phyloP scores from a whole-genome alignment of 2,797 vertebrate genomes.

The Hapalemur alaotrensis region DNA sequence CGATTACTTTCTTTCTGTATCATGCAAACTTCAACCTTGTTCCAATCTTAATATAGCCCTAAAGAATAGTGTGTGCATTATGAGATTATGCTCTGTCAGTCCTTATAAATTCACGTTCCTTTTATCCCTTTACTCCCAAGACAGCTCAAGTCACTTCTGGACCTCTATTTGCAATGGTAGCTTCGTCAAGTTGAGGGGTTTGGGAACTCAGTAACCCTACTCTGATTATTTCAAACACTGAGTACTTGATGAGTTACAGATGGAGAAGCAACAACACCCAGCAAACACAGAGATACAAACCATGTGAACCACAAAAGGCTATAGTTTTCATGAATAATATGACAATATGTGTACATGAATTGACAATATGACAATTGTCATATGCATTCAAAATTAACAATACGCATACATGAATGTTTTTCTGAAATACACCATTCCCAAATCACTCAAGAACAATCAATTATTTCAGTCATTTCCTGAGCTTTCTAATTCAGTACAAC shows the following conservation, averaged over 20 bases:
- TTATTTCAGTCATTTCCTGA: conserved; percentile 41
- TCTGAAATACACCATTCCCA: background rate
- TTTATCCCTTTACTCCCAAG: background rate
- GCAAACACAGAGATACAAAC: background rate
- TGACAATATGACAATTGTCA: background rate
- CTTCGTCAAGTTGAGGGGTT: background rate
- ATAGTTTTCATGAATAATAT: background rate
- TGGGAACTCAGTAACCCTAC: background rate
- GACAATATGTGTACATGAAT: background rate
- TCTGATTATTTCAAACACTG: background rate
- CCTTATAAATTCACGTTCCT: background rate
- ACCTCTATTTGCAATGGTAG: background rate
- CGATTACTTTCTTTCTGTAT: background rate
- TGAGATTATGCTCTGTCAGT: background rate
- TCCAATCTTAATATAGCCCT: background rate
- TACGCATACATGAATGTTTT: background rate
- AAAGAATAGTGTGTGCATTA: background rate
- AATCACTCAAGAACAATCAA: background rate
- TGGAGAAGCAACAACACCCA: background rate
- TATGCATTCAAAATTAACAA: background rate
- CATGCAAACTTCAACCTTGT: background rate
- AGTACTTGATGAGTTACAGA: background rate
- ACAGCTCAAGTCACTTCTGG: background rate
- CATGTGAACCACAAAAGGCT: background rate
- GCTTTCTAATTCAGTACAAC: conserved; percentile 39